Percentiles rank a stretch among this genome's conserved stretches.
Evolutionary conservation across 2,797 vertebrate species (phyloP).

Genomic region (Lepilemur septentrionalis): DNA sequence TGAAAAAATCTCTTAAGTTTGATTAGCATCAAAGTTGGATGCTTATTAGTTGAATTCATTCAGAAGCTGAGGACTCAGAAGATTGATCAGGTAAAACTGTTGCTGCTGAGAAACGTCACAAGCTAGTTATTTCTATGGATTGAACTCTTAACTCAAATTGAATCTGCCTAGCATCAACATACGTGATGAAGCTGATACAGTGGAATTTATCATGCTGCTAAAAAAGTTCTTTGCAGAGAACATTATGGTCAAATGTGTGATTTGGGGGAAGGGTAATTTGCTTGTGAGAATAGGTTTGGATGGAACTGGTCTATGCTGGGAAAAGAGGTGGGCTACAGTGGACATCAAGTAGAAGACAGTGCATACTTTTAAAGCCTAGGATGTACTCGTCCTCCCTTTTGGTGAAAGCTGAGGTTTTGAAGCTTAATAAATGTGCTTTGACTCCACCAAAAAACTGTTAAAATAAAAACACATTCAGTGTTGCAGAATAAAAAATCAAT

Average conservation of each 20-base stretch:
- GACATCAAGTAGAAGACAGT: background rate
- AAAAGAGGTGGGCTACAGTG: background rate
- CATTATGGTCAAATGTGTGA: background rate
- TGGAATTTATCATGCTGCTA: background rate
- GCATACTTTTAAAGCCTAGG: background rate
- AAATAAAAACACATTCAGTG: too few relatives aligned
- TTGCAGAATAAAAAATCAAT: too few relatives aligned
- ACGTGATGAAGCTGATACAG: background rate
- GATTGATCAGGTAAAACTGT: background rate
- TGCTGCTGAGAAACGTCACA: background rate
- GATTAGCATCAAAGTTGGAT: background rate
- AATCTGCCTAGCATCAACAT: background rate
- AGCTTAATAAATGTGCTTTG: too few relatives aligned
- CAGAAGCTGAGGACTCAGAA: background rate
- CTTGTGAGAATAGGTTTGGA: background rate
- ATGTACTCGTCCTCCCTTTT: background rate
- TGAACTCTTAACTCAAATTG: background rate
- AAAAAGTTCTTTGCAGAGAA: background rate
- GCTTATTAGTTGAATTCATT: background rate
- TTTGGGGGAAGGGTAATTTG: background rate
- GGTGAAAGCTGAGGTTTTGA: background rate
- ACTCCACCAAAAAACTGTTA: too few relatives aligned
- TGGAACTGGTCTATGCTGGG: background rate
- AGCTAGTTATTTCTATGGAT: background rate
- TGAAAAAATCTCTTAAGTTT: background rate